Evolutionary conservation across 2,797 vertebrate species (phyloP).

Genomic region (Melanotaenia trifasciata): DNA sequence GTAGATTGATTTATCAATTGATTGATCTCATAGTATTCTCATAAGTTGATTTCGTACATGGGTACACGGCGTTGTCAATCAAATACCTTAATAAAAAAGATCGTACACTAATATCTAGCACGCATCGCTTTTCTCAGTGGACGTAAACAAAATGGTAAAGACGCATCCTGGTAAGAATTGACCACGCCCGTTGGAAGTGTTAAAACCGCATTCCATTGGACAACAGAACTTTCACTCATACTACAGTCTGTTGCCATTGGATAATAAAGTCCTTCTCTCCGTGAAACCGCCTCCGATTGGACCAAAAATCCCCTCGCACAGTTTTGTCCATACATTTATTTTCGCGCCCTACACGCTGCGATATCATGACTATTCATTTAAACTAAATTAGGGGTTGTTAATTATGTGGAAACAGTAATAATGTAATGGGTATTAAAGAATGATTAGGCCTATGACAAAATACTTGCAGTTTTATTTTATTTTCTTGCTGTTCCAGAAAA

Average conservation of each 20-base stretch:
- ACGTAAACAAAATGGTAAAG: constrained; percentile 22
- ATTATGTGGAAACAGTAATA: no score
- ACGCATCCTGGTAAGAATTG: constrained; percentile 15
- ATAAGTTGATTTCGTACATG: not conserved
- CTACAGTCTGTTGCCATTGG: constrained; percentile 18
- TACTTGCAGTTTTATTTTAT: not conserved
- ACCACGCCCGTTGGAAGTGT: not conserved
- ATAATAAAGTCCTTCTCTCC: rapidly evolving
- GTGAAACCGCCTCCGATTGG: constrained; percentile 45
- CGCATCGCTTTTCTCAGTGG: not conserved
- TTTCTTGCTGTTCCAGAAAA: not conserved
- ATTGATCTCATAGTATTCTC: not conserved
- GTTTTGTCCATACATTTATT: constrained; percentile 5
- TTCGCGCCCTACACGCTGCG: constrained; percentile 40
- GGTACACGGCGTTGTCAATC: not conserved
- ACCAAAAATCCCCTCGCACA: not conserved
- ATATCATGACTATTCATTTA: no score
- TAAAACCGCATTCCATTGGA: constrained; percentile 21
- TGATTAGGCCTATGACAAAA: not conserved
- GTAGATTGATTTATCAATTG: not conserved
- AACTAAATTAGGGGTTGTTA: no score
- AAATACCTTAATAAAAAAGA: not conserved
- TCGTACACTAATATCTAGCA: not conserved
- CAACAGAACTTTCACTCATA: not conserved
- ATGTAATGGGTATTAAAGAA: not conserved